Evolutionary conservation across 2,797 vertebrate species (phyloP).

Genomic region (Acanthopagrus latus): DNA sequence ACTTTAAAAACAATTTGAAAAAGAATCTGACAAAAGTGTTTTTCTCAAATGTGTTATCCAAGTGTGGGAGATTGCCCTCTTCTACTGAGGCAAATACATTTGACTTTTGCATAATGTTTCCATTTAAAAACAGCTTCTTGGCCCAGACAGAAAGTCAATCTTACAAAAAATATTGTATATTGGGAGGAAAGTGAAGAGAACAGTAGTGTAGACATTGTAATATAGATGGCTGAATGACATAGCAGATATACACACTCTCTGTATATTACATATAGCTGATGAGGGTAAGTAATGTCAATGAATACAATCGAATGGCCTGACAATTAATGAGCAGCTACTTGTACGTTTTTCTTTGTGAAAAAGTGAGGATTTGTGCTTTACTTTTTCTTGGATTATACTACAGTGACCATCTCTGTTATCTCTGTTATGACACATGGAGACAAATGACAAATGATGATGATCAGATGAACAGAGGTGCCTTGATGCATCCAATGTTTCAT

Average conservation of each 20-base stretch:
- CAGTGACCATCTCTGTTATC: too few species aligned
- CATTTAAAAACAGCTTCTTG: slow-evolving; percentile 3
- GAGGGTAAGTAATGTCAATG: not conserved
- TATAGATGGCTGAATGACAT: not conserved
- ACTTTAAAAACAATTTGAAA: slow-evolving; percentile 33
- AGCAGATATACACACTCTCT: not conserved
- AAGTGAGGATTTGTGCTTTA: too few species aligned
- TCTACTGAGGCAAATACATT: not conserved
- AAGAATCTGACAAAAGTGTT: not conserved
- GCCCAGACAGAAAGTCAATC: not conserved
- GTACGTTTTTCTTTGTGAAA: too few species aligned
- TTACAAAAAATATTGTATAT: slow-evolving; percentile 27
- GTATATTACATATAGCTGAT: not conserved
- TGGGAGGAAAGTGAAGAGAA: not conserved
- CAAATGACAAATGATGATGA: too few species aligned
- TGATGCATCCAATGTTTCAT: too few species aligned
- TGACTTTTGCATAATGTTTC: slow-evolving; percentile 23
- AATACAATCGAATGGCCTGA: not conserved
- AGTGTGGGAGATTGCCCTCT: not conserved
- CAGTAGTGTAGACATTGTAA: not conserved
- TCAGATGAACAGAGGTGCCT: too few species aligned
- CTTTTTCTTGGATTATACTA: too few species aligned
- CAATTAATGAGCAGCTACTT: too few species aligned
- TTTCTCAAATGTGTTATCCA: not conserved
- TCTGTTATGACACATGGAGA: too few species aligned